phyloP scores from a whole-genome alignment of 30 jellyfish, hydroid and myxozoan genomes.

The Aurelia aurita complex sp. Pacific region DNA sequence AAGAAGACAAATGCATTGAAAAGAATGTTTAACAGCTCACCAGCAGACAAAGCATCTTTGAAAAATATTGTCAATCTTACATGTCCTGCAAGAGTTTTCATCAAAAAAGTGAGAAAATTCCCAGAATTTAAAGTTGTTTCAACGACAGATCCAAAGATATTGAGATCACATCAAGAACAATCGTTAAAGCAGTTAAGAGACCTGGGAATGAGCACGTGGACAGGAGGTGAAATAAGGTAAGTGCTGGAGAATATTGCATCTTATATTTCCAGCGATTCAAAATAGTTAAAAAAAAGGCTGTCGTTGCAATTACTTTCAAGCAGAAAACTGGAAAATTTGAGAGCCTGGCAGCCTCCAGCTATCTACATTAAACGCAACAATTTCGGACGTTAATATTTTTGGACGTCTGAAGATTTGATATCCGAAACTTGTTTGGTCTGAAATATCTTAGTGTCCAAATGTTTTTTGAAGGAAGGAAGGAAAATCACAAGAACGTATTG shows the following conservation, averaged over 20 bases:
- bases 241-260: neutral
- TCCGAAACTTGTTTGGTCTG: too few relatives aligned
- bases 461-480: too few relatives aligned
- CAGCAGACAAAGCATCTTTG: slow-evolving; percentile 75
- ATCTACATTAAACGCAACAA: too few relatives aligned
- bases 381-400: too few relatives aligned
- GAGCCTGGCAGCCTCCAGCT: too few relatives aligned
- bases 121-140: slow-evolving; percentile 90
- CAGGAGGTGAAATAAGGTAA: slow-evolving; percentile 91
- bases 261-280: too few relatives aligned
- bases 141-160: slow-evolving; percentile 77
- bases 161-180: slow-evolving; percentile 88
- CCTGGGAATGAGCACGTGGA: slow-evolving; percentile 76
- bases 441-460: too few relatives aligned
- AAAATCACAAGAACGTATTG: too few relatives aligned
- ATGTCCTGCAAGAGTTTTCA: slow-evolving; percentile 93
- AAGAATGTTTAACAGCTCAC: slow-evolving; percentile 71
- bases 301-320: too few relatives aligned
- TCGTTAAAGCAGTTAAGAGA: slow-evolving; percentile 81
- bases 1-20: slow-evolving; percentile 90
- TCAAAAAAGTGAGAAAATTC: slow-evolving; percentile 90
- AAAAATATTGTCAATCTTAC: slow-evolving; percentile 85
- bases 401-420: too few relatives aligned
- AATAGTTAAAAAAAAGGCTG: too few relatives aligned
- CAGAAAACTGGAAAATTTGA: too few relatives aligned